Base-by-base conservation (phyloP, 92 coral and sea anemone species). In the Scolanthus callimorphus region DNA sequence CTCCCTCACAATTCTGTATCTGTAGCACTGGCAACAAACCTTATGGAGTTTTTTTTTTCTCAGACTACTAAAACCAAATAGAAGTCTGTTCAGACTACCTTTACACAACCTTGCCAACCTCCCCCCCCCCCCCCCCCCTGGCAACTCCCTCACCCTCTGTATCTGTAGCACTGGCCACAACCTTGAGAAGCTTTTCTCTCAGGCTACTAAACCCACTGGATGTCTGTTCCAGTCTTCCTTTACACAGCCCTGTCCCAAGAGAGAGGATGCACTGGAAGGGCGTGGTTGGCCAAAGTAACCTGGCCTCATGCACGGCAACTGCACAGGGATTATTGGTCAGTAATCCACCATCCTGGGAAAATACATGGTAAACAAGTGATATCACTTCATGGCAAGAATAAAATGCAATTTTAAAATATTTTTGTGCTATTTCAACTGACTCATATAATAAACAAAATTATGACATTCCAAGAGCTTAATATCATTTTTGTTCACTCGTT, bases 141-240 rank as follows among this genome's bases (percentile, higher is more conserved):
- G n/a, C n/a, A n/a, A n/a, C n/a, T n/a, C n/a, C n/a, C n/a, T n/a
- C 30, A 84, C 98, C 96, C 81, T 94, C 96, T 9, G 98, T 94
- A 59, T 94, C 98, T 0, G 96, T 94, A n/a, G 98, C 98, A 50
- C 98, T 94, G 30, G 96, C 98, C 24, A 94, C 96, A 31, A 94
- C 82, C 54, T 88, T 94, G 2, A 88, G 81, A 11, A 94, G 82
- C 56, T 94, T 94, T 44, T 94, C 96, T 17, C 96, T 81, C 17
- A 84, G 80, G 65, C 92, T 88, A 55, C 96, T 88, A 30, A 92
- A 92, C 39, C 82, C 81, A 13, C 69, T 69, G 17, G 74, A 74
- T 21, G 69, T 51, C 1, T 76, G 77, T 19, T 89, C 94, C n/a
- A 85, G 59, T 30, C 91, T 67, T 21, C 91, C 91, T 19, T 92